Evolutionary conservation across 2,113 vertebrate species (phyloP), one percentile per base, ranked within the genome.

Genomic region (Corynorhinus townsendii): DNA sequence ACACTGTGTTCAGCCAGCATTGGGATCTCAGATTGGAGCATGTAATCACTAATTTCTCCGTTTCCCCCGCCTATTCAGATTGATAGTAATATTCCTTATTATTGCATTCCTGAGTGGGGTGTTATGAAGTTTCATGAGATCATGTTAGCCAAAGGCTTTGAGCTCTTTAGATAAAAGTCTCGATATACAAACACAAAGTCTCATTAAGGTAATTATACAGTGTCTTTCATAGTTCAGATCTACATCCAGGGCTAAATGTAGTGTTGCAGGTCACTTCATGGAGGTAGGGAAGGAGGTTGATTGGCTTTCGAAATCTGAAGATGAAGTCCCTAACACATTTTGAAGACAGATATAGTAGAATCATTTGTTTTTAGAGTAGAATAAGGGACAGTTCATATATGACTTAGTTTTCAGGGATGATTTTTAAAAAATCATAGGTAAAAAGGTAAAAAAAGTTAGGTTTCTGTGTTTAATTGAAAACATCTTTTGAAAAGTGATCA

Each of bases 191-290:
- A 88, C 68, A 93, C 35, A 49, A 87, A 88, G 82, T 97, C 88
- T 96, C 79, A 97, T 97, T 97, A 97, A 88, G 64, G 45, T 97
- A 97, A 97, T 97, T 97, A 95, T 79, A 92, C 72, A 92, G 86
- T 35, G 80, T 93, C 97, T 96, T 97, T 97, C 77, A 84, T 76
- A 94, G 52, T 91, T 95, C 45, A 72, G 64, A 47, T 92, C 94
- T 96, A 94, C 33, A 71, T 95, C 22, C 19, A 68, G 93, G 22
- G 24, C 43, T 75, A 71, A 83, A 71, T 52, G 17, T 76, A 80
- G 30, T 52, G 33, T 89, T 59, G 19, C 15, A 87, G 77, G 24
- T 92, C 80, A 79, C 85, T 84, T 82, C 75, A 43, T 76, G 52
- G 54, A 68, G 72, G 66, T n/a, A 49, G 12, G 75, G 30, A 80